Evolutionary conservation across 1,140 invertebrate species (phyloP), one percentile per base, ranked within the genome.

Genomic region (Halictus rubicundus): DNA sequence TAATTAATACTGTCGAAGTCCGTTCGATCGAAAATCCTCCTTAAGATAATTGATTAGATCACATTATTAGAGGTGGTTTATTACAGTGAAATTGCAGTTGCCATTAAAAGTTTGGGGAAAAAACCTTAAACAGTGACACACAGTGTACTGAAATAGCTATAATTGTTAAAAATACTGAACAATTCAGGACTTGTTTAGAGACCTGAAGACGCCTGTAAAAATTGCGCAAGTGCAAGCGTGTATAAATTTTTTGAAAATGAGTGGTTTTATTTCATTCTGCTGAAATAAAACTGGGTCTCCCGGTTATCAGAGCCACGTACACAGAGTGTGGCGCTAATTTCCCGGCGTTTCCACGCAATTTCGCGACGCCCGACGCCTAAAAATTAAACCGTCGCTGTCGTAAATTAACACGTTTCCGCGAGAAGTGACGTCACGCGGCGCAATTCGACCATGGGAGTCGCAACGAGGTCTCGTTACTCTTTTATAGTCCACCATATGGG

Each of bases 331-430:
- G 21, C n/a, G 1, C n/a, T 19, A n/a, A 46, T 54, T 63, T 68
- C 83, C 64, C 81, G 88, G 9, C 37, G 71, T 80, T 80, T 81
- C 84, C 61, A 61, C 39, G 65, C 65, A 73, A 76, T 72, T 79
- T 69, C 63, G 16, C 49, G 57, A 27, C 60, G 89, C 88, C 83
- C 63, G 68, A 65, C 74, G 70, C 71, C 65, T 77, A 66, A 70
- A 78, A 84, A 90, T 89, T 87, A 86, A 85, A 73, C 52, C 63
- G 86, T 54, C 79, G 75, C 78, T 63, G 70, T 86, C 77, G 84
- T 89, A 89, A 92, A 92, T 91, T 91, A 89, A 90, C 89, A 86
- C 87, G 87, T 91, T 92, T 91, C 90, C 91, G 90, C 89, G 89
- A 88, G 84, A 88, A 88, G 84, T 92, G 89, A 92, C 89, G 89